These are phyloP conservation scores for Hydrocynus forskahlii DNA, from an alignment of 2,797 vertebrate species.

Conservation along the genomic window DNA sequence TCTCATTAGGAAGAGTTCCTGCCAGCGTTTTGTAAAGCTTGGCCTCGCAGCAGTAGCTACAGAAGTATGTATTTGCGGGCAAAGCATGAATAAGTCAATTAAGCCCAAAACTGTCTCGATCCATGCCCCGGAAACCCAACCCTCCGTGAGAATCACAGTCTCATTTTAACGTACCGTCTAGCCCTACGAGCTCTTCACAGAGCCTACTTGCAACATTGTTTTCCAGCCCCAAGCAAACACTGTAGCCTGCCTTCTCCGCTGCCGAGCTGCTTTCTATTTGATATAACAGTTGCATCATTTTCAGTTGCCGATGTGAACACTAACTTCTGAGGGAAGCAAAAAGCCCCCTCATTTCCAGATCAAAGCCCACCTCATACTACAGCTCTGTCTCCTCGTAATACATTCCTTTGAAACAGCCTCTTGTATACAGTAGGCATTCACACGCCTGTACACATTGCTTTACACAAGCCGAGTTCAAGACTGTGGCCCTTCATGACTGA, in stretches of 20 bases:
- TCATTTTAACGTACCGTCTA: not conserved
- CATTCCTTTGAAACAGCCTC: slow-evolving; percentile 14
- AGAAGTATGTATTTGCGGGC: too few relatives aligned
- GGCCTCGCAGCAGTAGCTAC: too few relatives aligned
- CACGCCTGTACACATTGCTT: slow-evolving; percentile 7
- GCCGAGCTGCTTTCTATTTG: not conserved
- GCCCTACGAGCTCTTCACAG: not conserved
- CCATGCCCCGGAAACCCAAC: not conserved
- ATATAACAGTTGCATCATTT: slow-evolving; percentile 14
- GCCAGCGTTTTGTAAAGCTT: too few relatives aligned
- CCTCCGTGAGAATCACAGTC: not conserved
- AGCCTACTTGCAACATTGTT: not conserved
- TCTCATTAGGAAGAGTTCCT: too few relatives aligned
- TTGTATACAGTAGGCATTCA: slow-evolving; percentile 11
- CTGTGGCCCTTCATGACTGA: slow-evolving; percentile 11
- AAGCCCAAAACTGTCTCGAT: not conserved
- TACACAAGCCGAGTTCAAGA: slow-evolving; percentile 14
- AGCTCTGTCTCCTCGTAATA: not conserved
- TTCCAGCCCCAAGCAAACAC: not conserved
- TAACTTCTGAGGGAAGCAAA: not conserved
- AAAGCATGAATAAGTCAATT: too few relatives aligned
- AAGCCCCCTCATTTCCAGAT: slow-evolving; percentile 14
- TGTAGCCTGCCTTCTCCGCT: not conserved
- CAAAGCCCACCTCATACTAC: slow-evolving; percentile 14
- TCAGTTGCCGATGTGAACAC: slow-evolving; percentile 9